phyloP scores from a whole-genome alignment of 2,888 invertebrate genomes.

The Alsophila aescularia region DNA sequence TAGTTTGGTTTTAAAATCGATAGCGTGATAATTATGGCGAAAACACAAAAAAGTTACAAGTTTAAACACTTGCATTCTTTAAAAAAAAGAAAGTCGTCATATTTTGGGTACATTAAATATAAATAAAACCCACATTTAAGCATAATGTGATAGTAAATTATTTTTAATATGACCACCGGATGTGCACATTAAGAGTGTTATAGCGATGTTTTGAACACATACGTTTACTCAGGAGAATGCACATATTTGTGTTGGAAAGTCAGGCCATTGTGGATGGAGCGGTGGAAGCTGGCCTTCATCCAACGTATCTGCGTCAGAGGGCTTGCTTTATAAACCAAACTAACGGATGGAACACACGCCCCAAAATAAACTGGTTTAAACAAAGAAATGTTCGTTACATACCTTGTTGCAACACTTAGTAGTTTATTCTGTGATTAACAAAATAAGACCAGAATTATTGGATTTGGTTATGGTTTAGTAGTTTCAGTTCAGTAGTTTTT shows the following conservation, averaged over 20 bases:
- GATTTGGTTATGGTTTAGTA: no score
- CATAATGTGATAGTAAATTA: background rate
- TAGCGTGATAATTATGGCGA: no score
- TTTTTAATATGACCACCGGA: slow-evolving; percentile 2
- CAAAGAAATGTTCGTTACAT: slow-evolving; percentile 28
- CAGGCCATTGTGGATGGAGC: slow-evolving; percentile 82
- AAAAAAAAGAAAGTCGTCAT: no score
- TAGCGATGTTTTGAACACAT: slow-evolving; percentile 22
- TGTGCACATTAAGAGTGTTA: slow-evolving; percentile 1
- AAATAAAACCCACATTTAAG: background rate
- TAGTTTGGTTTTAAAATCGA: no score
- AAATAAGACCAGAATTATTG: no score
- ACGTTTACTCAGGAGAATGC: slow-evolving; percentile 17
- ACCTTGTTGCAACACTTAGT: slow-evolving; percentile 14
- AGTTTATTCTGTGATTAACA: background rate
- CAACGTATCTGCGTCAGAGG: slow-evolving; percentile 72
- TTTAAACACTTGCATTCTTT: no score
- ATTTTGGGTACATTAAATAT: background rate
- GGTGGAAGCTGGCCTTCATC: slow-evolving; percentile 72
- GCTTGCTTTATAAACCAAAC: slow-evolving; percentile 13
- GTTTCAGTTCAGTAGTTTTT: no score
- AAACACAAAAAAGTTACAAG: no score
- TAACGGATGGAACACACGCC: slow-evolving; percentile 26
- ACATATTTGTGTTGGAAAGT: slow-evolving; percentile 57
- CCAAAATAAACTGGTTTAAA: slow-evolving; percentile 32